Conservation (phyloP, 2,113 vertebrate genomes). For the Charina bottae region DNA sequence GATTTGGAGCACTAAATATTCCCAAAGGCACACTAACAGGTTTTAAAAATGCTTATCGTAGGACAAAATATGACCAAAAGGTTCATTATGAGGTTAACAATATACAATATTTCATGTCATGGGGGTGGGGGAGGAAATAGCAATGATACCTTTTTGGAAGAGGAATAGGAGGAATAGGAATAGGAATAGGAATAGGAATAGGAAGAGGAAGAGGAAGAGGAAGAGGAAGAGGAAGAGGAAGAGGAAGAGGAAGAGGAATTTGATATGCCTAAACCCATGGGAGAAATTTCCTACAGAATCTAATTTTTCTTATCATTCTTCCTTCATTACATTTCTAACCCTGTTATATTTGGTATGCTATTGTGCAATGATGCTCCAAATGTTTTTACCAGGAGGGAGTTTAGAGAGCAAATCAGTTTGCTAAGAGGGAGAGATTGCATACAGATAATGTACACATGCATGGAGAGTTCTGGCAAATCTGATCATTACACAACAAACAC, state of each 20-base stretch:
- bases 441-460: background rate
- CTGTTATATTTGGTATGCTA: background rate
- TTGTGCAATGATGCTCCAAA: accelerated
- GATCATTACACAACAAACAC: background rate
- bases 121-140: background rate
- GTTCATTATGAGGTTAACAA: too few species aligned
- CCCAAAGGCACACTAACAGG: too few species aligned
- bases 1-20: too few species aligned
- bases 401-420: background rate
- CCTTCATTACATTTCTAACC: background rate
- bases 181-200: background rate
- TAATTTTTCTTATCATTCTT: background rate
- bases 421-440: background rate
- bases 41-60: too few species aligned
- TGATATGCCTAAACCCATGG: background rate
- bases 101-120: background rate
- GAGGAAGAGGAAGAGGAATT: background rate
- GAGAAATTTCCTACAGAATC: background rate
- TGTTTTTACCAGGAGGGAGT: background rate
- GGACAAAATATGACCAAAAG: too few species aligned
- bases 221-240: background rate
- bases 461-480: accelerated
- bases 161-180: background rate
- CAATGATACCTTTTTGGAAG: background rate
- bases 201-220: background rate